Evolutionary conservation across 1,140 invertebrate species (phyloP).

Genomic region (Ips nitidus): DNA sequence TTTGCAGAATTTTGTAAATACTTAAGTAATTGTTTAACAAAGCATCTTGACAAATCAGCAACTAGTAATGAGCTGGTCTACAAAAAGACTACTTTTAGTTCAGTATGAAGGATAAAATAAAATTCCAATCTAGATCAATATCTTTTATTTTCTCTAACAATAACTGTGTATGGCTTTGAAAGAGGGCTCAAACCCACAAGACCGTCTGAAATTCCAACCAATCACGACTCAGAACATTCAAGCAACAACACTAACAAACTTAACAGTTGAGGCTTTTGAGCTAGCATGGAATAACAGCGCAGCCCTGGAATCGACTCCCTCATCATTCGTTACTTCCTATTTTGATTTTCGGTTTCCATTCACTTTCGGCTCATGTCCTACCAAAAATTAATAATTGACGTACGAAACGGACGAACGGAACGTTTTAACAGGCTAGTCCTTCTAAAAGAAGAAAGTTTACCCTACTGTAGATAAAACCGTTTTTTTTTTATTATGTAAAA

Average conservation of each 20-base stretch:
- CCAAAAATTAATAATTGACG: constrained; percentile 6
- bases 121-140: constrained; percentile 7
- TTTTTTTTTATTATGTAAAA: not conserved
- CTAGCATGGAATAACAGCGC: too few species aligned
- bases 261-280: too few species aligned
- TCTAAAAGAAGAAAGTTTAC: constrained; percentile 1
- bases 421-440: constrained; percentile 1
- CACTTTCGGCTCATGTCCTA: not conserved
- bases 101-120: not conserved
- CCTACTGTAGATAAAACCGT: not conserved
- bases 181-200: not conserved
- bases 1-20: too few species aligned
- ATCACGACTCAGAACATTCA: too few species aligned
- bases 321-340: constrained; percentile 1
- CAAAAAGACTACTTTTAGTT: too few species aligned
- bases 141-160: constrained; percentile 20
- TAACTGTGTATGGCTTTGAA: constrained; percentile 15
- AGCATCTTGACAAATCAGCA: too few species aligned
- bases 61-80: too few species aligned
- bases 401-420: constrained; percentile 4
- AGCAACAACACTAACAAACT: too few species aligned
- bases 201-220: too few species aligned
- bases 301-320: not conserved
- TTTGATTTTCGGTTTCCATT: constrained; percentile 1
- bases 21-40: too few species aligned